Evolutionary conservation across 2,113 vertebrate genomes (phyloP).

Genomic region (Regulus satrapa): DNA sequence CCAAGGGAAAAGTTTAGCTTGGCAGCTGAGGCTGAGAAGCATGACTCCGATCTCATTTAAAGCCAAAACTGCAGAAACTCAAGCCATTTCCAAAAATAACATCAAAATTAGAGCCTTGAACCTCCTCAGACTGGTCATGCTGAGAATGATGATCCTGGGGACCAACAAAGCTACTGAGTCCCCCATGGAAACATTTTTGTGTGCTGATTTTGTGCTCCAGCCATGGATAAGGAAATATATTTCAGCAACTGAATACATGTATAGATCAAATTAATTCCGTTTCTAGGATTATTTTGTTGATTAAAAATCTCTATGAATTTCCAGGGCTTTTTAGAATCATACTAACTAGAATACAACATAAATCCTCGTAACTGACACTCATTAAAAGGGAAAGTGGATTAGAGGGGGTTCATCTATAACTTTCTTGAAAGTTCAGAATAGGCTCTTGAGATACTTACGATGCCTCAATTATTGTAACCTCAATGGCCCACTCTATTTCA

Average conservation of each 20-base stretch:
- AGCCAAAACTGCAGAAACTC: slow-evolving; percentile 75
- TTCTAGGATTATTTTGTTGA: not conserved
- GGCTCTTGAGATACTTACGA: not conserved
- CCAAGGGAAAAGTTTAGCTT: slow-evolving; percentile 78
- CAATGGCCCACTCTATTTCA: not conserved
- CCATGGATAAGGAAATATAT: slow-evolving; percentile 11
- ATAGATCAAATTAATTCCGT: not conserved
- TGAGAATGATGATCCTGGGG: slow-evolving; percentile 59
- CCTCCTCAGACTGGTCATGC: slow-evolving; percentile 62
- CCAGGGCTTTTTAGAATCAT: not conserved
- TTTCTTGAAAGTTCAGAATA: not conserved
- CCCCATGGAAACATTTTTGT: slow-evolving; percentile 41
- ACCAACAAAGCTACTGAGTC: slow-evolving; percentile 54
- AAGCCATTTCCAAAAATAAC: slow-evolving; percentile 80
- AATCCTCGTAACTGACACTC: not conserved
- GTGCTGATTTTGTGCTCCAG: slow-evolving; percentile 57
- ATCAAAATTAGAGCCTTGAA: slow-evolving; percentile 67
- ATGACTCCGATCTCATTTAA: slow-evolving; percentile 71
- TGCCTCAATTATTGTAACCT: not conserved
- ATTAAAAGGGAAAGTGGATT: not conserved
- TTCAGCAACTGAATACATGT: not conserved
- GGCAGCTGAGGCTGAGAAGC: slow-evolving; percentile 70
- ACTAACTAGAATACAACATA: not conserved
- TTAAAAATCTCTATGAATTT: not conserved
- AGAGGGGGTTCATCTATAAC: not conserved